Base-by-base conservation (phyloP, 1,140 invertebrate species). In the Ditylenchus dipsaci region DNA sequence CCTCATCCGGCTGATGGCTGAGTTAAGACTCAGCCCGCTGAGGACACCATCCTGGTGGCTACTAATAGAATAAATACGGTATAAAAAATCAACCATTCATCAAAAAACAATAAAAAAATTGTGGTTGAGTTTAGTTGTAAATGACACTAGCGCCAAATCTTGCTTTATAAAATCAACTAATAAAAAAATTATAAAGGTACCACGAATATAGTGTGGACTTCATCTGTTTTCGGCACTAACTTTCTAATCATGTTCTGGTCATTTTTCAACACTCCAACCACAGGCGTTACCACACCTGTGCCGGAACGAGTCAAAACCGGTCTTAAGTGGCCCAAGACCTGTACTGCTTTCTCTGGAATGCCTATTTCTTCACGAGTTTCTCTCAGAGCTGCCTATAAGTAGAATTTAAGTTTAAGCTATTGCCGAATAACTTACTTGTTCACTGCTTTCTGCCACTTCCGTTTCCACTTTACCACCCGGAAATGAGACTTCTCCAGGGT, bases 311-410 rank as follows among this genome's bases (percentile, higher is more conserved):
- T 53, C 23, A 53, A 26, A 26, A 26, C 23, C 15, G 49, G 49
- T 53, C 49, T 19, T 15, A 53, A 15, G 8, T 53, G n/a, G 15
- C 49, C 49, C 49, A 19, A 53, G n/a, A 53, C 49, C n/a, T 53
- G 1, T 3, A 53, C 23, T 53, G n/a, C 49, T 53, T 53, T 15
- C 15, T 19, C n/a, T 15, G n/a, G 49, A 26, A 53, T 53, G n/a
- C 49, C 49, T 21, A 53, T 53, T 53, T 53, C 49, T 53, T 53
- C 49, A 53, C 23, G 49, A 19, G 49, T 53, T 53, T 53, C 49
- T 19, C 49, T 19, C 15, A 53, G 15, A 17, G 49, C 49, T 53
- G 49, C 49, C 49, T 53, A 53, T 7, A 53, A n/a, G 11, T n/a
- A n/a, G n/a, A 38, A 5, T 38, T 38, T 38, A 5, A 38, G 33